Conservation (phyloP, 2,888 invertebrate genomes). For the Chrysopilus asiliformis region DNA sequence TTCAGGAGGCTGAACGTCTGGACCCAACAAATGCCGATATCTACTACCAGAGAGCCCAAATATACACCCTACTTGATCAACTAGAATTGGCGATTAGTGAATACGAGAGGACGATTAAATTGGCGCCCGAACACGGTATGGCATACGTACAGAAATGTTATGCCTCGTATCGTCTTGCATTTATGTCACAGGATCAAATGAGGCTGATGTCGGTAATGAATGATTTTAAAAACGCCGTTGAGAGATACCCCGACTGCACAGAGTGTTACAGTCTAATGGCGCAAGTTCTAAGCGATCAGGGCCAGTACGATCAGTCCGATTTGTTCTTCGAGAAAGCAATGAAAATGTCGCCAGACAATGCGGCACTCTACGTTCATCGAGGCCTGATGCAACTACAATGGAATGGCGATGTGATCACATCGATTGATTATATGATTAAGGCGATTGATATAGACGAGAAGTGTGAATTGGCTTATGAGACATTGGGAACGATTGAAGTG, state of each 20-base stretch:
- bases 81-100: slow-evolving; percentile 68
- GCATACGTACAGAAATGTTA: slow-evolving; percentile 85
- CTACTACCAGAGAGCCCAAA: slow-evolving; percentile 85
- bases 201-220: slow-evolving; percentile 51
- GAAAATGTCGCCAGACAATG: slow-evolving; percentile 70
- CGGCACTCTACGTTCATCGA: slow-evolving; percentile 75
- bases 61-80: slow-evolving; percentile 68
- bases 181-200: slow-evolving; percentile 45
- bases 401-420: slow-evolving; percentile 68
- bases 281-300: slow-evolving; percentile 77
- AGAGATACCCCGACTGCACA: slow-evolving; percentile 68
- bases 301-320: slow-evolving; percentile 72
- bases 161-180: slow-evolving; percentile 65
- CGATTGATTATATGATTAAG: slow-evolving; percentile 61
- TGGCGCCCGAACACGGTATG: slow-evolving; percentile 74
- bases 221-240: slow-evolving; percentile 61
- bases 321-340: slow-evolving; percentile 67
- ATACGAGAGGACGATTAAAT: slow-evolving; percentile 66
- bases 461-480: slow-evolving; percentile 92
- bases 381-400: slow-evolving; percentile 73
- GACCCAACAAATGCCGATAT: slow-evolving; percentile 76
- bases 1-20: slow-evolving; percentile 58
- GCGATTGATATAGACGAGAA: slow-evolving; percentile 80
- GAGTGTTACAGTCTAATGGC: slow-evolving; percentile 84
- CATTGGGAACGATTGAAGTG: slow-evolving; percentile 86